Conservation (phyloP, 2,797 vertebrate genomes). For the Phataginus tricuspis region DNA sequence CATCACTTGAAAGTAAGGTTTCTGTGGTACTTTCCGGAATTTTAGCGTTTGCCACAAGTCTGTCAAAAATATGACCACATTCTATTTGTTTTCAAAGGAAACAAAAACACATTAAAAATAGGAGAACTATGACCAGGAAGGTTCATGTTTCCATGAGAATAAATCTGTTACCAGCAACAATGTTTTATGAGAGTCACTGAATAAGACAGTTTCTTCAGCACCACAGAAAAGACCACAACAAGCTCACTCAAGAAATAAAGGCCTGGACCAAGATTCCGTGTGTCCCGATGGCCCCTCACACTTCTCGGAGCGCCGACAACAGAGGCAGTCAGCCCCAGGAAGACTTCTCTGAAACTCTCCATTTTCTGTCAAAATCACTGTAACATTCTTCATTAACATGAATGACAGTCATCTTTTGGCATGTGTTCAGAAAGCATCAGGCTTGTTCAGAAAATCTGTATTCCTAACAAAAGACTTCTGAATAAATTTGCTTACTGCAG, state of each 20-base stretch:
- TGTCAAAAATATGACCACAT: neutral
- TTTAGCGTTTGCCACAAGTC: constrained; percentile 19
- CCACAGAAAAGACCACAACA: neutral
- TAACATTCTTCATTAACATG: neutral
- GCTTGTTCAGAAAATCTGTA: neutral
- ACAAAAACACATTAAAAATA: constrained; percentile 22
- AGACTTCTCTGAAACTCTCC: neutral
- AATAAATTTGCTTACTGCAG: neutral
- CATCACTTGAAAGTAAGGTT: neutral
- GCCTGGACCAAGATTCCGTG: neutral
- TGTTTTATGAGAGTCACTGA: neutral
- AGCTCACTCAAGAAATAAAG: constrained; percentile 28
- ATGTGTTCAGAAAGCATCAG: neutral
- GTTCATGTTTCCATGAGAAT: neutral
- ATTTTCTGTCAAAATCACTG: neutral
- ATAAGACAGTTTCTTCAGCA: constrained; percentile 44
- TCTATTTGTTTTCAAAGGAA: constrained; percentile 55
- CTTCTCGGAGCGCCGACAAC: neutral
- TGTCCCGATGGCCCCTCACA: neutral
- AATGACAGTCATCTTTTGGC: neutral
- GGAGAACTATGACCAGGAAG: neutral
- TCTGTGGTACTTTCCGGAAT: neutral
- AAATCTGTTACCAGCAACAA: neutral
- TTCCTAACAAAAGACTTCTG: neutral
- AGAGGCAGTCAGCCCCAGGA: neutral